Conservation (phyloP, 2,797 vertebrate genomes). For the Holocentrus rufus region DNA sequence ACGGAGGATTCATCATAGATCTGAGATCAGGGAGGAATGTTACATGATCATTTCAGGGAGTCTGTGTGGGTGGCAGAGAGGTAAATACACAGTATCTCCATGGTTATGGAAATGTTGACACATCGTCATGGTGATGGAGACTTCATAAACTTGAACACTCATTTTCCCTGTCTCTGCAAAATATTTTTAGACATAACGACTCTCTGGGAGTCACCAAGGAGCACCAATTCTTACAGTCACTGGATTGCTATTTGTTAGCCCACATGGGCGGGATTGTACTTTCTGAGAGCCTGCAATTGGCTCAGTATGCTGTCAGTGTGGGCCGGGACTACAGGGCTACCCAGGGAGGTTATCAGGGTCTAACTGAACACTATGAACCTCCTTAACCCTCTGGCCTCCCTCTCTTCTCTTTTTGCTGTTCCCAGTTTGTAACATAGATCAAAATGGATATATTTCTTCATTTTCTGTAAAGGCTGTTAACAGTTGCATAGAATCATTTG, state of each 20-base stretch:
- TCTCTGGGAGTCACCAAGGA: slow-evolving; percentile 47
- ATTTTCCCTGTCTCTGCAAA: slow-evolving; percentile 47
- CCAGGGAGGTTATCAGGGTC: slow-evolving; percentile 67
- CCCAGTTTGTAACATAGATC: slow-evolving; percentile 79
- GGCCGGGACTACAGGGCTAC: slow-evolving; percentile 63
- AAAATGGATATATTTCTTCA: slow-evolving; percentile 84
- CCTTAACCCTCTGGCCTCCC: slow-evolving; percentile 49
- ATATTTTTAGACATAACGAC: slow-evolving; percentile 49
- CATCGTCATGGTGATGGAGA: slow-evolving; percentile 39
- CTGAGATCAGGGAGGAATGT: slow-evolving; percentile 27
- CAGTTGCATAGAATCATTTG: slow-evolving; percentile 81
- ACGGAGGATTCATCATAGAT: slow-evolving; percentile 33
- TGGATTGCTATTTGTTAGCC: slow-evolving; percentile 61
- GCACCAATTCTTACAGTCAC: slow-evolving; percentile 52
- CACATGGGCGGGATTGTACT: slow-evolving; percentile 38
- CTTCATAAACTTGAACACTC: slow-evolving; percentile 52
- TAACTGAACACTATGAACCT: slow-evolving; percentile 62
- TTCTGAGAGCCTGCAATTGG: slow-evolving; percentile 44
- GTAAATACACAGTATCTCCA: slow-evolving; percentile 70
- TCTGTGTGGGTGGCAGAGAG: slow-evolving; percentile 51
- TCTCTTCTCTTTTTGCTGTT: slow-evolving; percentile 65
- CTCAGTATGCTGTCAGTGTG: slow-evolving; percentile 50
- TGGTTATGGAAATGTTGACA: slow-evolving; percentile 52
- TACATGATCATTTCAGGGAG: slow-evolving; percentile 57
- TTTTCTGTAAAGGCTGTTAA: slow-evolving; percentile 84